phyloP scores from a whole-genome alignment of 2,797 vertebrate genomes.

The Gymnothorax javanicus region DNA sequence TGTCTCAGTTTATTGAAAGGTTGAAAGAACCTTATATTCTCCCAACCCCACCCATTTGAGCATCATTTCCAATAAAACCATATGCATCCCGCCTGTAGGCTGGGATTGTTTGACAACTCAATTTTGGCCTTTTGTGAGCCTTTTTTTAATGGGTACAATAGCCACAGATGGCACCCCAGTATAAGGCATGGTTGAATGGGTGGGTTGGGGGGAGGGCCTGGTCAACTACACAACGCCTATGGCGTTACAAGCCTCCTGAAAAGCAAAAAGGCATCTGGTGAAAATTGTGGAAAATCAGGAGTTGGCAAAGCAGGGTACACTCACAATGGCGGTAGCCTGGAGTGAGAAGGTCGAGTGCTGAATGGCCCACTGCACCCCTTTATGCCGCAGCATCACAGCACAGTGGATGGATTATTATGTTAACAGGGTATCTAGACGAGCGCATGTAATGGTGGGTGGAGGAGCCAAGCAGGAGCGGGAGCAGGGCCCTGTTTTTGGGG shows the following conservation, averaged over 20 bases:
- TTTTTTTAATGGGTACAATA: conserved; percentile 25
- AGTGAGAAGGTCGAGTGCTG: conserved; percentile 31
- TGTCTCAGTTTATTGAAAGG: background rate
- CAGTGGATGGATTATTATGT: conserved; percentile 21
- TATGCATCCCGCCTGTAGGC: background rate
- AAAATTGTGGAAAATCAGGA: background rate
- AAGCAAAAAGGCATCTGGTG: conserved; percentile 21
- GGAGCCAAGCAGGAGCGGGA: background rate
- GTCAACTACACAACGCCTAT: conserved; percentile 4
- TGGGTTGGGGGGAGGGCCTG: conserved; percentile 4
- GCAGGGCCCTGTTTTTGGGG: background rate
- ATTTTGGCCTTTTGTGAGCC: conserved; percentile 27
- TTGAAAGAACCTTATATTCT: background rate
- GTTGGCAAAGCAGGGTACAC: background rate
- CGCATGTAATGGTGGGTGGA: background rate
- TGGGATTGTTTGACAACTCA: conserved; percentile 39
- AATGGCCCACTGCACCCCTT: conserved; percentile 38
- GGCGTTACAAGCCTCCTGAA: conserved; percentile 31
- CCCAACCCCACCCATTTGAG: background rate
- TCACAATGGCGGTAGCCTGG: conserved; percentile 23
- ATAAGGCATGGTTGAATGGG: conserved; percentile 14
- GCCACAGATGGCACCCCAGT: conserved; percentile 26
- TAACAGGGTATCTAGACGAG: conserved; percentile 21
- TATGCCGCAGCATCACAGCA: conserved; percentile 37
- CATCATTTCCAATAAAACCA: background rate